Evolutionary conservation across 2,888 invertebrate species (phyloP).

Genomic region (Gandaritis pyraliata): DNA sequence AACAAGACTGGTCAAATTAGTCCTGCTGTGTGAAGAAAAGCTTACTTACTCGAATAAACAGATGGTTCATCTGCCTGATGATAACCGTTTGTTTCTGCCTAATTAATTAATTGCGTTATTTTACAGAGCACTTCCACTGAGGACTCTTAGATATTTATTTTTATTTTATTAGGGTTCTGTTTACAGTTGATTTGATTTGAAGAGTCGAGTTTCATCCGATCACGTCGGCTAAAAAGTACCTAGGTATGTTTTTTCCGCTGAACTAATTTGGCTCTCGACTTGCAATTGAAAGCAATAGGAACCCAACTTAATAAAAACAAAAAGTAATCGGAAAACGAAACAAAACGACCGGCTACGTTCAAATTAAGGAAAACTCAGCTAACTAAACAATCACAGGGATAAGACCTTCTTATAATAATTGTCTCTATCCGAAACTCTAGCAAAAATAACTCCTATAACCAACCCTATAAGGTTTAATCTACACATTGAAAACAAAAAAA

Average conservation of each 20-base stretch:
- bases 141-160: too few relatives aligned
- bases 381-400: constrained; percentile 38
- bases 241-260: background rate
- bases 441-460: constrained; percentile 7
- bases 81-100: too few relatives aligned
- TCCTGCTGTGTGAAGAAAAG: too few relatives aligned
- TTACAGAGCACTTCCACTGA: too few relatives aligned
- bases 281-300: constrained; percentile 32
- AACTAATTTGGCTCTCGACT: constrained; percentile 23
- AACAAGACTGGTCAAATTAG: too few relatives aligned
- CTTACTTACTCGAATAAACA: too few relatives aligned
- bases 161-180: too few relatives aligned
- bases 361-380: constrained; percentile 42
- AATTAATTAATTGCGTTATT: too few relatives aligned
- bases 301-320: constrained; percentile 34
- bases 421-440: constrained; percentile 12
- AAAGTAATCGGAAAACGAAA: constrained; percentile 33
- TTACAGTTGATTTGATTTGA: too few relatives aligned
- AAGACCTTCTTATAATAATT: constrained; percentile 35
- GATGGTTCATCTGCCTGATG: too few relatives aligned
- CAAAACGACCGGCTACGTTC: constrained; percentile 28
- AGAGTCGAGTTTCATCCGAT: background rate
- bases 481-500: constrained; percentile 3
- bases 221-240: background rate
- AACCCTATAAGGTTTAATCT: constrained; percentile 11